Conservation (phyloP, 2,797 vertebrate species). For the Heterohyrax brucei region DNA sequence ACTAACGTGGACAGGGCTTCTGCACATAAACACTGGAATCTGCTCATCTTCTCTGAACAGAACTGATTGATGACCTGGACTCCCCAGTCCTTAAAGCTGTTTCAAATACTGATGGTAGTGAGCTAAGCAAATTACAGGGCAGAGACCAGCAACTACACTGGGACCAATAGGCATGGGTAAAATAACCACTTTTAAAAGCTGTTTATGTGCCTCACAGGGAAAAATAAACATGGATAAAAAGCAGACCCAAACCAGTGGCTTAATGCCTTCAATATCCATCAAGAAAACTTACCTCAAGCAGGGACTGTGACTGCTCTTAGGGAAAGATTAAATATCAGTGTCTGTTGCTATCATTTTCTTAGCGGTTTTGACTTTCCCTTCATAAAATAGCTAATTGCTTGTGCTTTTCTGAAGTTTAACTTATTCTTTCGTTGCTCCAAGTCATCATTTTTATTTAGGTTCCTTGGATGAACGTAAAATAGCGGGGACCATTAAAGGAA, state of each 20-base stretch:
- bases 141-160: constrained; percentile 64
- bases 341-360: not conserved
- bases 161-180: constrained; percentile 59
- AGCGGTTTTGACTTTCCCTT: constrained; percentile 42
- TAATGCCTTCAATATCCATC: constrained; percentile 50
- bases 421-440: constrained; percentile 82
- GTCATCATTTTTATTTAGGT: constrained; percentile 85
- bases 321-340: constrained; percentile 61
- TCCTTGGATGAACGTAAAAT: constrained; percentile 82
- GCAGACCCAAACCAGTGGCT: constrained; percentile 4
- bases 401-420: constrained; percentile 85
- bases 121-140: constrained; percentile 68
- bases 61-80: not conserved
- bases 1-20: not conserved
- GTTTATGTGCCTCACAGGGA: constrained; percentile 52
- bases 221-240: constrained; percentile 28
- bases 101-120: constrained; percentile 61
- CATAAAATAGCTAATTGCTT: constrained; percentile 81
- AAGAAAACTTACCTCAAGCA: constrained; percentile 64
- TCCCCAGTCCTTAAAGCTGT: constrained; percentile 15
- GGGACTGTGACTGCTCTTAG: constrained; percentile 12
- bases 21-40: no score
- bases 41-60: not conserved
- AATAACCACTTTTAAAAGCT: constrained; percentile 64
- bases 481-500: constrained; percentile 79